Percentiles rank a stretch among this genome's conserved stretches.
These are phyloP conservation scores for Paedocypris micromegethes DNA, from an alignment of 2,797 vertebrate species.

Conservation along the genomic window DNA sequence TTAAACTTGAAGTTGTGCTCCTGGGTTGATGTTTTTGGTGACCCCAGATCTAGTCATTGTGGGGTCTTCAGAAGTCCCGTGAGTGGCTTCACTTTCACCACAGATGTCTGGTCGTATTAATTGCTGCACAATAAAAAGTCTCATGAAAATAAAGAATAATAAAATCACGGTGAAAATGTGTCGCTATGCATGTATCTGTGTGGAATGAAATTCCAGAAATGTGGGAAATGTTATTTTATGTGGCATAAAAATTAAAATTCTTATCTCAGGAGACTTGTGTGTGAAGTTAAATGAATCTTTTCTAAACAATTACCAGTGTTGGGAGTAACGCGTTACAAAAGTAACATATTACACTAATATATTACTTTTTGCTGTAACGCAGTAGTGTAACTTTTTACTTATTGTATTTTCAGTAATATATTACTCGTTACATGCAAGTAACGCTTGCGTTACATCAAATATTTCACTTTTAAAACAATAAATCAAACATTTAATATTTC, in stretches of 20 bases:
- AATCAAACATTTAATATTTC: too few species aligned
- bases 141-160: constrained; percentile 62
- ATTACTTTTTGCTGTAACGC: too few species aligned
- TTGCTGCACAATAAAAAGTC: constrained; percentile 70
- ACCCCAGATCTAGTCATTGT: constrained; percentile 70
- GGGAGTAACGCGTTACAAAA: too few species aligned
- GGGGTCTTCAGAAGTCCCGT: constrained; percentile 35
- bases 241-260: constrained; percentile 51
- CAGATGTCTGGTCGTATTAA: constrained; percentile 77
- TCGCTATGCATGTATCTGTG: constrained; percentile 93
- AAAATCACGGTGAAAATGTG: constrained; percentile 80
- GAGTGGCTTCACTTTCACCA: constrained; percentile 44
- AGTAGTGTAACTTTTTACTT: too few species aligned
- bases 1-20: constrained; percentile 69
- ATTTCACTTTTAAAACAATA: too few species aligned
- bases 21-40: constrained; percentile 41
- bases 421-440: too few species aligned
- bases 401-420: too few species aligned
- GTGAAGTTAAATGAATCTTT: background rate
- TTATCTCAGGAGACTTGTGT: constrained; percentile 51
- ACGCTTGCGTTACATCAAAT: too few species aligned
- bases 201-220: constrained; percentile 87
- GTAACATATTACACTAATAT: too few species aligned
- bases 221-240: constrained; percentile 69
- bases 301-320: too few species aligned